Percentiles rank a stretch among this genome's conserved stretches.
Evolutionary conservation across 2,113 vertebrate species (phyloP).

Genomic region (Bambusicola thoracicus): DNA sequence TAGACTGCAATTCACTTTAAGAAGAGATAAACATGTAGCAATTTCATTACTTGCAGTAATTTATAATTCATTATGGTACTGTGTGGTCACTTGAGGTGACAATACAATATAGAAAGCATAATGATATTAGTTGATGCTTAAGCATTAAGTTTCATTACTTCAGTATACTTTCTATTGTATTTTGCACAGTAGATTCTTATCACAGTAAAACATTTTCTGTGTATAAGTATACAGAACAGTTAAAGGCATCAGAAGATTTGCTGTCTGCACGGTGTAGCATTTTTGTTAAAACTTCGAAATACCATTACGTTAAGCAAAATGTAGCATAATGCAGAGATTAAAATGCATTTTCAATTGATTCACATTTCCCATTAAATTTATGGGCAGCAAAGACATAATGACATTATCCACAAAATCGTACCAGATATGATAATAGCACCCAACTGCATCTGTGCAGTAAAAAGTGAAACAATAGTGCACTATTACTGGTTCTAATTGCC

Average conservation of each 20-base stretch:
- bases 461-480: conserved; percentile 43
- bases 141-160: background rate
- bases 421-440: conserved; percentile 64
- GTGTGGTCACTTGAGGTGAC: background rate
- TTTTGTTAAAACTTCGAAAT: conserved; percentile 19
- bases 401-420: conserved; percentile 58
- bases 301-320: conserved; percentile 30
- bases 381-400: conserved; percentile 34
- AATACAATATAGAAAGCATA: background rate
- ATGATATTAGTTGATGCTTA: background rate
- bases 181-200: background rate
- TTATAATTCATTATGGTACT: background rate
- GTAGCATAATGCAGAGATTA: conserved; percentile 33
- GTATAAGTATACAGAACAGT: background rate
- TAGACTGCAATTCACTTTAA: background rate
- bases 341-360: conserved; percentile 55
- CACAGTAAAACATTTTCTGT: background rate
- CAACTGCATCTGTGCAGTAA: conserved; percentile 66
- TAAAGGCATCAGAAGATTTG: background rate
- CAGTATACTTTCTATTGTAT: background rate
- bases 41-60: background rate
- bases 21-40: background rate
- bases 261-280: background rate
- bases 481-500: conserved; percentile 71
- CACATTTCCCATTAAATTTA: conserved; percentile 68